Evolutionary conservation across 2,888 invertebrate species (phyloP).

Genomic region (Dasysyrphus albostriatus): DNA sequence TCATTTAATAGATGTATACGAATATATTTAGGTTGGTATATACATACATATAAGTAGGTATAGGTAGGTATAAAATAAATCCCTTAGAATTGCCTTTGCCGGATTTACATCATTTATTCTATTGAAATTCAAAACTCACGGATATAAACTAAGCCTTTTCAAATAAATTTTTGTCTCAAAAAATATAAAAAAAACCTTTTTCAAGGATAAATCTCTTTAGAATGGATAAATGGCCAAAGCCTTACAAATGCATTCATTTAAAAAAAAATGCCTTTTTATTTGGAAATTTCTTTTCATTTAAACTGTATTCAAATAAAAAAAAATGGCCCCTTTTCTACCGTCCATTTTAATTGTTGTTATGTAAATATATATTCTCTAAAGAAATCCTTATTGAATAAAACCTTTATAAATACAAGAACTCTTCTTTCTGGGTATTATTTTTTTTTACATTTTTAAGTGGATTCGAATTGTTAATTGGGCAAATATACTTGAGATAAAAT

Average conservation of each 20-base stretch:
- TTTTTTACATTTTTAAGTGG: slow-evolving; percentile 10
- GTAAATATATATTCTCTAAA: background rate
- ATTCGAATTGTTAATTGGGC: slow-evolving; percentile 1
- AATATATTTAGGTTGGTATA: too few species aligned
- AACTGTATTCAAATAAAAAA: background rate
- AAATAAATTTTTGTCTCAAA: slow-evolving; percentile 14
- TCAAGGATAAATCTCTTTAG: slow-evolving; percentile 13
- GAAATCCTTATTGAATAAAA: slow-evolving; percentile 7
- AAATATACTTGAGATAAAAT: background rate
- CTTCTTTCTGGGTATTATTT: background rate
- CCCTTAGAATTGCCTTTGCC: slow-evolving; percentile 13
- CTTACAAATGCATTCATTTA: slow-evolving; percentile 8
- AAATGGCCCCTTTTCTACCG: background rate
- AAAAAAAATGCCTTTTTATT: background rate
- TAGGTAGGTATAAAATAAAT: background rate
- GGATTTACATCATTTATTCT: slow-evolving; percentile 13
- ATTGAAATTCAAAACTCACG: slow-evolving; percentile 18
- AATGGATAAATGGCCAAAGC: slow-evolving; percentile 2
- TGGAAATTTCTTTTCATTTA: slow-evolving; percentile 3
- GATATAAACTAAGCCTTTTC: slow-evolving; percentile 12
- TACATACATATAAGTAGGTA: background rate
- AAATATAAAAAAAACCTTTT: background rate
- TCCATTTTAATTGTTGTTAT: background rate
- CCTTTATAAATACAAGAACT: background rate
- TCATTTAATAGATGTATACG: background rate